Evolutionary conservation across 2,888 invertebrate species (phyloP).

Genomic region (Encarsia formosa): DNA sequence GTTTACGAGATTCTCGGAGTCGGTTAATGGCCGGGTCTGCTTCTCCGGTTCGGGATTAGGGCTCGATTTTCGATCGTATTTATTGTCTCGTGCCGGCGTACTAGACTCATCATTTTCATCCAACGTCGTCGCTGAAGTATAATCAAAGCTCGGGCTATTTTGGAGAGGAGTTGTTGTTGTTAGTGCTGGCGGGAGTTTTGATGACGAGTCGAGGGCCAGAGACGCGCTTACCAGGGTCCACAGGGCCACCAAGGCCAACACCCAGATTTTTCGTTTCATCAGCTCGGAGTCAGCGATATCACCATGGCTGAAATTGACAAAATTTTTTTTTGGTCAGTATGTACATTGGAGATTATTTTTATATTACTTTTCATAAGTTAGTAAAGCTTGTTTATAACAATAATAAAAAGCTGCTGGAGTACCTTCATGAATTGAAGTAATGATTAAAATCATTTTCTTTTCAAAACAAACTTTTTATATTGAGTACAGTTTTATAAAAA

Average conservation of each 20-base stretch:
- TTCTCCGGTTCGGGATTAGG: neutral
- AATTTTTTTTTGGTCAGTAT: neutral
- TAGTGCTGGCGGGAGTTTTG: constrained; percentile 7
- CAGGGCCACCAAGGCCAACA: constrained; percentile 43
- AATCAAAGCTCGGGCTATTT: too few species aligned
- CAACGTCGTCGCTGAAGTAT: too few species aligned
- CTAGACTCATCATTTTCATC: too few species aligned
- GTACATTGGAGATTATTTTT: neutral
- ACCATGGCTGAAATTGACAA: constrained; percentile 20
- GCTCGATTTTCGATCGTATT: constrained; percentile 2
- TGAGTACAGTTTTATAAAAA: too few species aligned
- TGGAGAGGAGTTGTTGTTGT: too few species aligned
- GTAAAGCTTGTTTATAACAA: neutral
- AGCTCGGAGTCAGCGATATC: constrained; percentile 33
- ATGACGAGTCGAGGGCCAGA: constrained; percentile 2
- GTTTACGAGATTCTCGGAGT: constrained; percentile 1
- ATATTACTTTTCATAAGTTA: neutral
- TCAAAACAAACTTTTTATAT: too few species aligned
- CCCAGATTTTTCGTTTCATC: constrained; percentile 40
- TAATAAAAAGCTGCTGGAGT: too few species aligned
- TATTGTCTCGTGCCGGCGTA: too few species aligned
- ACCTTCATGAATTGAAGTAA: too few species aligned
- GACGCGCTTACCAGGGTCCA: constrained; percentile 30
- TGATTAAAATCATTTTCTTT: too few species aligned
- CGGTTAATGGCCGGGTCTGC: neutral